Base-by-base conservation (phyloP, 1,140 invertebrate species). In the Heliothis subflexa region DNA sequence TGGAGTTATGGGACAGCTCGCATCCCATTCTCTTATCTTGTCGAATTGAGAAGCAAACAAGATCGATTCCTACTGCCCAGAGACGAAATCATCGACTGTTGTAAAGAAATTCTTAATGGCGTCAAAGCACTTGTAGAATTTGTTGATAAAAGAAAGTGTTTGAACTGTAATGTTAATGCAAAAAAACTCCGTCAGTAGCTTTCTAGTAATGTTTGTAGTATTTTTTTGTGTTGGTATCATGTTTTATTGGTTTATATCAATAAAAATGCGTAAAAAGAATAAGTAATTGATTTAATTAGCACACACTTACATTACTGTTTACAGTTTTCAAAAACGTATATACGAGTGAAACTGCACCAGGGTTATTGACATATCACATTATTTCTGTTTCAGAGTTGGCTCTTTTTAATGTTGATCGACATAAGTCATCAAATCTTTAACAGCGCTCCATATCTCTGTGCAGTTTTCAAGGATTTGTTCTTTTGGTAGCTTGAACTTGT, bases 51-150 rank as follows among this genome's bases (percentile, higher is more conserved):
- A 3, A 96, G 97, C 66, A 93, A 91, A 73, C 89, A 95, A 14
- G 84, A 92, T 18, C 97, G 97, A 14, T 98, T 98, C 86, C 33
- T 97, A 4, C 91, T 98, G 33, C 97, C 97, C 0, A 96, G 96
- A 55, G 88, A 93, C 16, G 95, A 97, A 86, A 98, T 98, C 70
- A 83, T 95, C 14, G 95, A 96, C 0, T 97, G 96, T n/a, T 96
- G 95, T 25, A 89, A 95, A 78, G 97, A 97, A 94, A 95, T 95
- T 0, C 96, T 96, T 80, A 95, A 95, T 62, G 96, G 96, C 3
- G 88, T 97, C 3, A 87, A 96, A 21, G 95, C 95, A 4, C 93
- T 97, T 77, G 95, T 96, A 9, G 83, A 95, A 16, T 93, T 88
- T 78, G 91, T 92, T 0, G 93, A 94, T 64, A 87, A 84, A 77